Evolutionary conservation across 2,888 invertebrate genomes (phyloP), one percentile per base, ranked within the genome.

Genomic region (Proisotoma minuta): DNA sequence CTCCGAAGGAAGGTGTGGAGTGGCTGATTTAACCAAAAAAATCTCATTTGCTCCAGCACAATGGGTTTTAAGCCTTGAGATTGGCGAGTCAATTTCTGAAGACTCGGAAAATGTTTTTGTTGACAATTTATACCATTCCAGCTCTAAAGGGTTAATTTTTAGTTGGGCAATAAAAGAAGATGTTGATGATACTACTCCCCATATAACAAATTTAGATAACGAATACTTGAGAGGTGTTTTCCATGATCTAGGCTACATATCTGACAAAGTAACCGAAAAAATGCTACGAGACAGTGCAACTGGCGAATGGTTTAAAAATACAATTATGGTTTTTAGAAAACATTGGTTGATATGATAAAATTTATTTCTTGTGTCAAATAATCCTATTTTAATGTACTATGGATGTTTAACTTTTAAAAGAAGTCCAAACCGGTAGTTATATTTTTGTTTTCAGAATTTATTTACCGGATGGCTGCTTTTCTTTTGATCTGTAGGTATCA

Each of bases 81-180:
- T 62, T 15, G 62, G 62, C 18, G 58, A 62, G 39, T 58, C 58
- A 20, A 52, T 62, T n/a, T 58, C 62, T 5, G 43, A 15, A 47
- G 48, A 59, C 23, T 62, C 34, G 28, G 62, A 62, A 54, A 27
- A 40, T 2, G 43, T 26, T 10, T 62, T 52, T 49, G 20, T 62
- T 20, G 28, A 27, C 8, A 62, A 62, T 29, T 20, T 62, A 5
- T 8, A 48, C n/a, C 20, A 39, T n/a, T 53, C 50, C 28, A 52
- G 15, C 8, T 52, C 27, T 51, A n/a, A n/a, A n/a, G 66, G 66
- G 5, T 23, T 60, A 8, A 52, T 66, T 8, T n/a, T 70, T 20
- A 70, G 66, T 40, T 71, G 71, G 71, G 71, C 63, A 1, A 52
- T 68, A 18, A n/a, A n/a, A n/a, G n/a, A n/a, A n/a, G 61, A 59